Evolutionary conservation across 2,888 invertebrate species (phyloP), one percentile per base, ranked within the genome.

Genomic region (Dioctria rufipes): DNA sequence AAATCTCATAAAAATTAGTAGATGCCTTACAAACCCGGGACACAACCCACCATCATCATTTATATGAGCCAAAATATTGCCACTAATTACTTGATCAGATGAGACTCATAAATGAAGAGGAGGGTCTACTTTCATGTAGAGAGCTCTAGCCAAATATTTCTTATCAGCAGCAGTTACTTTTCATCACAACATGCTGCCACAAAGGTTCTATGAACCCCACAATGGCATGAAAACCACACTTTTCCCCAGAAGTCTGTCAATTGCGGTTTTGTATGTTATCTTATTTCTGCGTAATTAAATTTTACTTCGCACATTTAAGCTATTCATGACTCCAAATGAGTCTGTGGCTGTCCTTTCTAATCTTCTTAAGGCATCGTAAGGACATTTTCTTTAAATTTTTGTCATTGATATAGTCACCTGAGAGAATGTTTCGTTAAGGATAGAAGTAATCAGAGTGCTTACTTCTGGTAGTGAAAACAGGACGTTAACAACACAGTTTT

Each of bases 281-380:
- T 75, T 58, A 6, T 60, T 75, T 75, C 60, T 54, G 73, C 73
- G 39, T 60, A 75, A 75, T 75, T 75, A 75, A 75, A 75, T 60
- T 75, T 75, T 75, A 60, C 60, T 60, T 43, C 73, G 60, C 73
- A 75, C 73, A 60, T 60, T 75, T 58, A 25, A 69, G 69, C 49
- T 51, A 69, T 69, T 69, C 69, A 51, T 69, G 69, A n/a, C 40
- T 43, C 49, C 37, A 54, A 51, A 69, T 69, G 49, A 39, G 54
- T 69, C 37, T n/a, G 25, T 54, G 54, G 54, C 11, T 4, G 54
- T n/a, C 11, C 11, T n/a, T 11, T n/a, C 11, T 54, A 54, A 54
- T 54, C 54, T 54, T 46, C 54, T 54, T n/a, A 54, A 54, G 54
- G 4, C 11, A 54, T 54, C 11, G 0, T 8, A n/a, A n/a, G 54